Percentiles rank a stretch among this genome's conserved stretches.
These are phyloP conservation scores for Proteles cristata DNA, from an alignment of 2,113 vertebrate genomes.

Conservation along the genomic window DNA sequence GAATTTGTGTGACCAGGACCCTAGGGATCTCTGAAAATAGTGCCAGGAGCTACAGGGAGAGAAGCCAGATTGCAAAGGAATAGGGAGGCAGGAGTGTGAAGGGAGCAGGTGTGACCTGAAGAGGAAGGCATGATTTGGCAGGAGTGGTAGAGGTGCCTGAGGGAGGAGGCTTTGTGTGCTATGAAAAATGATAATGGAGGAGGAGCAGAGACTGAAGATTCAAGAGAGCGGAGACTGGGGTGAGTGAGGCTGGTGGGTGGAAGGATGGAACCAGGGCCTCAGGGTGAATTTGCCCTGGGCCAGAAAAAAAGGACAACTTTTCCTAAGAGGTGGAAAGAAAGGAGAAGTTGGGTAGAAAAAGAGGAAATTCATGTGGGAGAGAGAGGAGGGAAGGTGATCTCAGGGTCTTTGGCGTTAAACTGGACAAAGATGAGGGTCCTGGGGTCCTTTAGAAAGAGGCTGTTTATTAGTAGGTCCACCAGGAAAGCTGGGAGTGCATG, in stretches of 20 bases:
- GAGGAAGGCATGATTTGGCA: not conserved
- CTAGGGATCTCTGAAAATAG: not conserved
- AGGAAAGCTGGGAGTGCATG: not conserved
- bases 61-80: not conserved
- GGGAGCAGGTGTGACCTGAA: not conserved
- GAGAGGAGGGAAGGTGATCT: not conserved
- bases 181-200: not conserved
- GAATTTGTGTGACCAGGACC: not conserved
- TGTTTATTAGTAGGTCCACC: not conserved
- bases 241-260: not conserved
- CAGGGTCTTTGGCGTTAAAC: not conserved
- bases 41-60: too few relatives aligned
- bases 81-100: not conserved
- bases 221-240: not conserved
- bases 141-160: not conserved
- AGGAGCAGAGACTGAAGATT: not conserved
- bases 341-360: not conserved
- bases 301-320: not conserved
- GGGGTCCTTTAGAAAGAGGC: not conserved
- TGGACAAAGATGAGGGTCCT: too few relatives aligned
- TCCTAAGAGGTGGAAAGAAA: not conserved
- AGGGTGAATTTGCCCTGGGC: not conserved
- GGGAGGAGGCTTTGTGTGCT: not conserved
- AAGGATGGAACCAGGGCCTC: not conserved
- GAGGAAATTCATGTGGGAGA: not conserved